Percentiles rank a stretch among this genome's conserved stretches.
These are phyloP conservation scores for Junonia oenone DNA, from an alignment of 2,888 invertebrate species.

Conservation along the genomic window DNA sequence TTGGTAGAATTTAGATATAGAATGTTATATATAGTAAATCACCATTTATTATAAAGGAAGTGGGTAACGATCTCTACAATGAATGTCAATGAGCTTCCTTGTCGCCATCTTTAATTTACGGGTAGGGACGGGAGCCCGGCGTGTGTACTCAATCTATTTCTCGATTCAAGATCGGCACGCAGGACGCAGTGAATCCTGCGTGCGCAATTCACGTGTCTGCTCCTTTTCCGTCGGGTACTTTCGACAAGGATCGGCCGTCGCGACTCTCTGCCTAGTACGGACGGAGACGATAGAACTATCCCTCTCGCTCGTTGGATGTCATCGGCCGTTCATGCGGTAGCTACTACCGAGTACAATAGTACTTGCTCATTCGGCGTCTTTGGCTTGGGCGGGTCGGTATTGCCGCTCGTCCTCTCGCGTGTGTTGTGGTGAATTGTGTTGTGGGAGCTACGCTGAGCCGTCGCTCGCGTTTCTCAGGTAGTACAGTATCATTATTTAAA, in stretches of 20 bases:
- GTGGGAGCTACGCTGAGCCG: constrained; percentile 56
- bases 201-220: constrained; percentile 55
- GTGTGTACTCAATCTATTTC: constrained; percentile 22
- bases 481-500: constrained; percentile 29
- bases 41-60: constrained; percentile 17
- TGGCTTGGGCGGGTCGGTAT: constrained; percentile 62
- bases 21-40: too few species aligned
- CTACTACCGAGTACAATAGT: constrained; percentile 36
- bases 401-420: constrained; percentile 64
- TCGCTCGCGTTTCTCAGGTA: constrained; percentile 57
- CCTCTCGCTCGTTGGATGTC: constrained; percentile 51
- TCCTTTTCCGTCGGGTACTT: constrained; percentile 41
- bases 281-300: constrained; percentile 39
- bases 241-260: constrained; percentile 31
- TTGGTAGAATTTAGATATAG: too few species aligned
- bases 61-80: constrained; percentile 16
- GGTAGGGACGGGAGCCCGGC: constrained; percentile 11
- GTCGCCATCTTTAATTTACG: constrained; percentile 27
- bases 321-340: constrained; percentile 61
- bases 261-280: constrained; percentile 33
- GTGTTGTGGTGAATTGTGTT: constrained; percentile 66
- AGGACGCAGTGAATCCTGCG: constrained; percentile 49
- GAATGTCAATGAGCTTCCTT: constrained; percentile 25
- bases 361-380: constrained; percentile 65
- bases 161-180: constrained; percentile 24